Percentiles rank a stretch among this genome's conserved stretches.
phyloP scores from a whole-genome alignment of 2,888 invertebrate genomes.

The Tenthredo notha region DNA sequence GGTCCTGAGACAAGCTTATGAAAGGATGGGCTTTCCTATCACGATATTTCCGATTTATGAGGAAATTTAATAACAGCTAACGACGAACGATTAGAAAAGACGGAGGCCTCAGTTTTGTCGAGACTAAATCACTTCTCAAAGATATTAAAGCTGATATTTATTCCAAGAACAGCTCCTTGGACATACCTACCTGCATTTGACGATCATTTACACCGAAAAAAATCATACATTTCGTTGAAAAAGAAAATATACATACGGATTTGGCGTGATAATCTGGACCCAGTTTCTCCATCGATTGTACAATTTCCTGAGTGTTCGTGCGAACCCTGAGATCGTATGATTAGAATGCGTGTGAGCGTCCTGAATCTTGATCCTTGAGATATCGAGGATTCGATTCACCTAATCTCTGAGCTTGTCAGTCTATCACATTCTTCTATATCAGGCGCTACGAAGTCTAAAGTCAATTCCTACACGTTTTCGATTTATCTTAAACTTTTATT shows the following conservation, averaged over 20 bases:
- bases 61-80: conserved; percentile 21
- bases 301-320: conserved; percentile 16
- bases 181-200: background rate
- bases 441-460: background rate
- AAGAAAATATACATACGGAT: no score
- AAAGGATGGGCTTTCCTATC: background rate
- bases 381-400: conserved; percentile 18
- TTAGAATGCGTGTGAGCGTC: conserved; percentile 14
- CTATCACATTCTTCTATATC: conserved; percentile 29
- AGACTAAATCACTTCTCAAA: background rate
- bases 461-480: conserved; percentile 25
- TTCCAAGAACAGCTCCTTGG: background rate
- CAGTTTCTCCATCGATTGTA: background rate
- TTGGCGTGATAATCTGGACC: background rate
- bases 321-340: background rate
- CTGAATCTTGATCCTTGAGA: conserved; percentile 2
- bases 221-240: no score
- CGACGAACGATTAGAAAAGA: background rate
- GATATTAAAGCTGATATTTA: conserved; percentile 4
- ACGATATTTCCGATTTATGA: conserved; percentile 36
- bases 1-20: background rate
- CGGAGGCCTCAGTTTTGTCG: background rate
- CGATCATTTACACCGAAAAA: background rate
- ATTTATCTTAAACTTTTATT: background rate
- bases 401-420: conserved; percentile 33